A percentile compares a stretch with the other conserved stretches of the same genome.
These are phyloP conservation scores for Trachelus troglodyta DNA, from an alignment of 2,888 invertebrate species.

Conservation along the genomic window DNA sequence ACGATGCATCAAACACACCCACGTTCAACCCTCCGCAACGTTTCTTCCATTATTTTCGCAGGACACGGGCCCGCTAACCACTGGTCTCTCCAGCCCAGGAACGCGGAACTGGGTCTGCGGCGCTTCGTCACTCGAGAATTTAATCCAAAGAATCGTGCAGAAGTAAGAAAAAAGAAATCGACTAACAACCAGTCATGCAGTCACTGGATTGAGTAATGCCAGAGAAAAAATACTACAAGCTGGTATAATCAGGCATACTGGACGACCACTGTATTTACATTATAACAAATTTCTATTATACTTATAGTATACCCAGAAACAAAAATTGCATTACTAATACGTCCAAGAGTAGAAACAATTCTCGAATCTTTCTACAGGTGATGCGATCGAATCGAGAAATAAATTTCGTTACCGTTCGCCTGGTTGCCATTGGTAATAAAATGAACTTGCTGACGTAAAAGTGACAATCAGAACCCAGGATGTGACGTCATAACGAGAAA, in stretches of 20 bases:
- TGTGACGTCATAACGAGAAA: no score
- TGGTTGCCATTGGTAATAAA: constrained; percentile 2
- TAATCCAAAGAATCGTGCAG: not conserved
- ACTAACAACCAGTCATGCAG: not conserved
- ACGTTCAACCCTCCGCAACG: not conserved
- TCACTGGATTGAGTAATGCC: not conserved
- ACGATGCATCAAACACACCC: not conserved
- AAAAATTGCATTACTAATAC: not conserved
- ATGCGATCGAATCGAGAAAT: no score
- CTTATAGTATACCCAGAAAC: not conserved
- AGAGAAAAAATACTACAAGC: not conserved
- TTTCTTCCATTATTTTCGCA: not conserved
- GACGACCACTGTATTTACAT: not conserved
- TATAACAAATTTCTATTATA: not conserved
- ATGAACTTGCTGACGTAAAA: constrained; percentile 16
- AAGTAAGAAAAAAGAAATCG: not conserved
- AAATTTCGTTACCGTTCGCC: no score
- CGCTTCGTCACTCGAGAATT: not conserved
- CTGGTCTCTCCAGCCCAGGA: not conserved
- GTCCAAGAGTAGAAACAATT: not conserved
- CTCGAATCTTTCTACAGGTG: no score
- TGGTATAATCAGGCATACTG: not conserved
- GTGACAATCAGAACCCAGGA: constrained; percentile 26
- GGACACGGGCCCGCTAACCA: not conserved
- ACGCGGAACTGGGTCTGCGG: not conserved